A percentile compares a stretch with the other conserved stretches of the same genome.
Conservation (phyloP, 2,797 vertebrate species). For the Parotocinclus haroldoi region DNA sequence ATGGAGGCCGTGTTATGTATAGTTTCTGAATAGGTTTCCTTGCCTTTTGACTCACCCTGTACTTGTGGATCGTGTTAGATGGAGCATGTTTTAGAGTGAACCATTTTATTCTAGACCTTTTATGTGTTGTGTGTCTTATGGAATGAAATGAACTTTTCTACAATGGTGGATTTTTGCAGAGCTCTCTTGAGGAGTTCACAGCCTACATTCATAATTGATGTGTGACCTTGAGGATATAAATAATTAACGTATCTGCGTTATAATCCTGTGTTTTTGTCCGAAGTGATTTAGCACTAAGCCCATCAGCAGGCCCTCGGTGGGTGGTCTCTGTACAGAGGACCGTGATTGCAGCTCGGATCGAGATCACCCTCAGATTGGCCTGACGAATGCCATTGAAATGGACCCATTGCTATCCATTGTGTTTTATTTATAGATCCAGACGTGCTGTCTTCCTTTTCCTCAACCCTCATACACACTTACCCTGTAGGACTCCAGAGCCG, state of each 20-base stretch:
- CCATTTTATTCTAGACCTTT: too few species aligned
- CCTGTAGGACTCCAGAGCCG: conserved; percentile 7
- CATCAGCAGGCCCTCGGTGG: neutral
- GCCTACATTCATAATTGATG: conserved; percentile 60
- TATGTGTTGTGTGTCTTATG: too few species aligned
- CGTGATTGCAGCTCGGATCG: neutral
- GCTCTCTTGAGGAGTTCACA: conserved; percentile 20
- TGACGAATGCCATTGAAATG: too few species aligned
- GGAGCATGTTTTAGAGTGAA: too few species aligned
- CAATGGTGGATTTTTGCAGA: neutral
- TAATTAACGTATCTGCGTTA: conserved; percentile 46
- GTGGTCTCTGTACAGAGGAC: neutral
- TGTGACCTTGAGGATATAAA: conserved; percentile 54
- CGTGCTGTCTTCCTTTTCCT: neutral
- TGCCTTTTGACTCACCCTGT: too few species aligned
- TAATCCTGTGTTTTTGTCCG: neutral
- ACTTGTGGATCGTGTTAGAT: too few species aligned
- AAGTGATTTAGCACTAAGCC: conserved; percentile 5
- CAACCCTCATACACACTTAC: neutral
- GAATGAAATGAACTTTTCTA: neutral
- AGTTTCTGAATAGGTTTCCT: too few species aligned
- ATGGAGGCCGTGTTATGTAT: too few species aligned
- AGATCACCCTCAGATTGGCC: neutral
- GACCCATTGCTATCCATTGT: neutral
- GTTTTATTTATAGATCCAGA: conserved; percentile 14